Evolutionary conservation across 2,888 invertebrate genomes (phyloP), one percentile per base, ranked within the genome.

Genomic region (Machimus rusticus): DNA sequence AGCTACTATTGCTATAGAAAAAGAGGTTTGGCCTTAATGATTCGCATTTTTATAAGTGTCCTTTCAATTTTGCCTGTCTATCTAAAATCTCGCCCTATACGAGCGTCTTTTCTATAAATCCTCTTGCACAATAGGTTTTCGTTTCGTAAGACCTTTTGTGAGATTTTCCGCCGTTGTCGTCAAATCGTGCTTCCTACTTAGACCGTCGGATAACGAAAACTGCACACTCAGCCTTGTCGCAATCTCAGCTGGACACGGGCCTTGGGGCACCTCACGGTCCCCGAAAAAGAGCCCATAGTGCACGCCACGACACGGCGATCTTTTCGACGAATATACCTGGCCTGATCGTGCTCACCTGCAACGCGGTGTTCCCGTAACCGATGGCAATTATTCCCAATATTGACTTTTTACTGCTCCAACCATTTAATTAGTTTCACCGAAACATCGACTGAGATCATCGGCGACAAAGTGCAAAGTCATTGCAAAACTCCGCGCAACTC

Each of bases 341-440:
- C 51, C 16, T 9, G 66, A 23, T 19, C 66, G 28, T 66, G 23
- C 66, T 66, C 66, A 66, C 66, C 66, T 66, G 66, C 28, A 9
- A 28, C 66, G 66, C 3, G 28, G 66, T 1, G 23, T 66, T 66
- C 66, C 66, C 66, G 66, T 66, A 28, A 19, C 23, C 28, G 66
- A 23, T 66, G 12, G 66, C 66, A 66, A 66, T 66, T 66, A 66
- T 66, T 66, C 66, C 66, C 66, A 66, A 66, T 66, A 66, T 66
- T 66, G 66, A 66, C 66, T 66, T 55, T 82, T 82, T 82, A 34
- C 82, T 46, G 31, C 86, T 43, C 19, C 19, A 76, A 82, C 86
- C 76, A 88, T 82, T 88, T 88, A 88, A 88, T 88, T 88, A 88
- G 81, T 87, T 87, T 81, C 82, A 86, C 81, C 86, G 84, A 87